Evolutionary conservation across 2,888 invertebrate species (phyloP), one percentile per base, ranked within the genome.

Genomic region (Leptopilina syphax): DNA sequence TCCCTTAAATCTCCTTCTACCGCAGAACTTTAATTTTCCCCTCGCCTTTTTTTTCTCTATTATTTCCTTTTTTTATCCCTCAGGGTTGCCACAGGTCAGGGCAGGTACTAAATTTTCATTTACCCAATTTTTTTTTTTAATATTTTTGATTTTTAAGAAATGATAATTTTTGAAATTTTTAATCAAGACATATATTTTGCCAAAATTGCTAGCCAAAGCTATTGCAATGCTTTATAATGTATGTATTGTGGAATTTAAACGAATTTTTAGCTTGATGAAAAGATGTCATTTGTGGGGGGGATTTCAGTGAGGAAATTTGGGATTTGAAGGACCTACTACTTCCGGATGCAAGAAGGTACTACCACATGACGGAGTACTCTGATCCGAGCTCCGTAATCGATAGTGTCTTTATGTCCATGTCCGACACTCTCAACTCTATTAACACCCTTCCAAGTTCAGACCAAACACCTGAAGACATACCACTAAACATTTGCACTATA

Each of bases 371-470:
- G 84, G 91, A 91, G 84, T 90, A 91, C 83, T 89, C 89, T 86
- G 90, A 90, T 83, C 88, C 88, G 84, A 90, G 91, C 86, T 92
- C 92, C 80, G 85, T 91, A 86, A 91, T 91, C 86, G 91, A 92
- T 89, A 92, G 91, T 83, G 91, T 92, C 87, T 89, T 92, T 89
- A 90, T 92, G 90, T 91, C 91, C 84, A 90, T 92, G 90, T 92
- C 92, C 86, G 91, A 92, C 88, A 92, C 91, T 86, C 89, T 92
- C 86, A 92, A 91, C 89, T 92, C 92, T 81, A 91, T 92, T 87
- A 92, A 92, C 87, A 92, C 92, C 87, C 89, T 91, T 85, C 90
- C 89, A 89, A 92, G 91, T 87, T 91, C 90, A 85, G 91, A 92
- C 83, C 91, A 90, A 89, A 92, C 91, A 88, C 91, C 91, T 85